These are phyloP conservation scores for Cepphus grylle DNA, from an alignment of 2,113 vertebrate species.

Conservation along the genomic window DNA sequence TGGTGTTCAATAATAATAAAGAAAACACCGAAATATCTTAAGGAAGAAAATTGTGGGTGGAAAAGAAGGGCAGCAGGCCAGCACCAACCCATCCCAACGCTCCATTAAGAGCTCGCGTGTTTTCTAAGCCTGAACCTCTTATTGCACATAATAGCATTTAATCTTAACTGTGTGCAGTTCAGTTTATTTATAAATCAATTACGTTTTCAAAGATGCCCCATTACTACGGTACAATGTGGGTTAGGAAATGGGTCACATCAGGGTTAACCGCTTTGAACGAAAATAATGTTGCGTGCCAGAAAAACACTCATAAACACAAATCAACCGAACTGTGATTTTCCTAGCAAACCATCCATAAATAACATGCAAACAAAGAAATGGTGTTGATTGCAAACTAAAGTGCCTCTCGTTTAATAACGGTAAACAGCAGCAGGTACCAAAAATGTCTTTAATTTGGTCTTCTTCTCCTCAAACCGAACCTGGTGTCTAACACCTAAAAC, in stretches of 20 bases:
- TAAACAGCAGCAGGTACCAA: not conserved
- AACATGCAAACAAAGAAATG: not conserved
- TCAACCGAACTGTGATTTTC: not conserved
- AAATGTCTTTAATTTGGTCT: not conserved
- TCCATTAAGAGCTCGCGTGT: fast-evolving
- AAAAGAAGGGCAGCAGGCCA: not conserved
- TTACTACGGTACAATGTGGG: not conserved
- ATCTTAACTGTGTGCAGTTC: not conserved
- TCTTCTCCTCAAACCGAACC: not conserved
- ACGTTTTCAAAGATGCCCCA: not conserved
- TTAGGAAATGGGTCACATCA: not conserved
- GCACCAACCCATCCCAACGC: not conserved
- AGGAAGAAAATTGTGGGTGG: not conserved
- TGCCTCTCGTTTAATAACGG: not conserved
- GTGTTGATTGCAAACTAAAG: not conserved
- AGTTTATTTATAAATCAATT: not conserved
- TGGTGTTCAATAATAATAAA: not conserved
- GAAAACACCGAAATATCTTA: not conserved
- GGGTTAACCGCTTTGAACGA: not conserved
- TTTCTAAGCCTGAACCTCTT: not conserved
- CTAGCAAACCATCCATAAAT: not conserved
- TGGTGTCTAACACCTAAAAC: not conserved
- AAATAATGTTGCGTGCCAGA: not conserved
- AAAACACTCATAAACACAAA: not conserved
- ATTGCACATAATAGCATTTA: fast-evolving